Evolutionary conservation across 2,113 vertebrate genomes (phyloP), one percentile per base, ranked within the genome.

Genomic region (Aegotheles bennettii): DNA sequence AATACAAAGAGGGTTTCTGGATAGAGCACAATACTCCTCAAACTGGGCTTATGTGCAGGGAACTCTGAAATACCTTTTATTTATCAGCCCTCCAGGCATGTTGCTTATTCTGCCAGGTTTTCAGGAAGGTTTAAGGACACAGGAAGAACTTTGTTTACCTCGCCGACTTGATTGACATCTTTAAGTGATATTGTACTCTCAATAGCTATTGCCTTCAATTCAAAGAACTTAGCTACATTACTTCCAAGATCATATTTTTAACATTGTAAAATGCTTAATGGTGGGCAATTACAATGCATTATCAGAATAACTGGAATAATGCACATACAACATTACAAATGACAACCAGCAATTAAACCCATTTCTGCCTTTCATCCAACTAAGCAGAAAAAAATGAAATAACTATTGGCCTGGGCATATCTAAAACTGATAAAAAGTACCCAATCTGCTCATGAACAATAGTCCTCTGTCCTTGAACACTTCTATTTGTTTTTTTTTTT

Each of bases 261-360:
- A 56, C 42, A 24, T 51, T 68, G 57, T 38, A 29, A 85, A 87
- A 67, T 1, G 14, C 81, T 67, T 63, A 87, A 71, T 36, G 78
- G 77, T 5, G 23, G 87, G 81, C 71, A 96, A 94, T 95, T 95
- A 95, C 81, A 57, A 75, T 29, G n/a, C 89, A 79, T 93, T 95
- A 91, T 79, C 48, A 35, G 67, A 93, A 85, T 76, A 95, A 95
- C 73, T 75, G 73, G 20, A 69, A 82, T 11, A 36, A 48, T 16
- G 45, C 87, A 36, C 26, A 83, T 45, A 71, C 89, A 48, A 31
- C 28, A 8, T 76, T 91, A 76, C 59, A 89, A 87, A 79, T 89
- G 96, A 95, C 93, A 95, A 87, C 89, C 89, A 82, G 84, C 80
- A 94, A 94, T 94, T 94, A 96, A 94, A 89, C 23, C 60, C 81